Evolutionary conservation across 2,797 vertebrate genomes (phyloP).

Genomic region (Onychomys torridus): DNA sequence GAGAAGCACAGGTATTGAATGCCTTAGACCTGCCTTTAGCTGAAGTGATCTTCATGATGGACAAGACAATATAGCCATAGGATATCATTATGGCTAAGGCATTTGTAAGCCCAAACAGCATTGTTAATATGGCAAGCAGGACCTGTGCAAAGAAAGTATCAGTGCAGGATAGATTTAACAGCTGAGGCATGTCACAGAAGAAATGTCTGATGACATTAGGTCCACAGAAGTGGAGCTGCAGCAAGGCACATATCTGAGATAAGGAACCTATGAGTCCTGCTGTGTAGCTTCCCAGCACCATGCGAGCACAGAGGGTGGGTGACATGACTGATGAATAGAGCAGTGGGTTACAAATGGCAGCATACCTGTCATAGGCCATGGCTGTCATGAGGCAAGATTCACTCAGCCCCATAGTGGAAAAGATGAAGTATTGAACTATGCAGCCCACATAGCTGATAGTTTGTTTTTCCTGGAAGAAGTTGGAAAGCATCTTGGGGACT

Average conservation of each 20-base stretch:
- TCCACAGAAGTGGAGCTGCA: conserved; percentile 69
- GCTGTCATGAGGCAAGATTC: conserved; percentile 52
- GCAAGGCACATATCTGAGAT: neutral
- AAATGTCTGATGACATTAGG: conserved; percentile 77
- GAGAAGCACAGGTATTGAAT: conserved; percentile 72
- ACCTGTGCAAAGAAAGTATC: conserved; percentile 8
- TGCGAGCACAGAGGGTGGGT: neutral
- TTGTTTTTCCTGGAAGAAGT: conserved; percentile 61
- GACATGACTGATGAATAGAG: conserved; percentile 66
- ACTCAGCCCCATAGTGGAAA: conserved; percentile 22
- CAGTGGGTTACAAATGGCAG: conserved; percentile 62
- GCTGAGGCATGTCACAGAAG: conserved; percentile 75
- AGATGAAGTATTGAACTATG: conserved; percentile 71
- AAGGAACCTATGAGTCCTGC: conserved; percentile 32
- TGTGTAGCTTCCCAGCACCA: neutral
- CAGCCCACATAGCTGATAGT: conserved; percentile 71
- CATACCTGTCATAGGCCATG: conserved; percentile 72
- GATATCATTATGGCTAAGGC: neutral
- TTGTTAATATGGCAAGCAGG: neutral
- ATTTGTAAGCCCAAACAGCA: conserved; percentile 31
- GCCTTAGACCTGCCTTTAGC: conserved; percentile 59
- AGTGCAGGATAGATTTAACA: conserved; percentile 73
- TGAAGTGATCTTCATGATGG: conserved; percentile 63
- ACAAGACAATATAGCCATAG: conserved; percentile 40
- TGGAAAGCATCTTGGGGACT: conserved; percentile 73